A percentile compares a stretch with the other conserved stretches of the same genome.
phyloP scores from a whole-genome alignment of 2,888 invertebrate species.

The Synanthedon andrenaeformis region DNA sequence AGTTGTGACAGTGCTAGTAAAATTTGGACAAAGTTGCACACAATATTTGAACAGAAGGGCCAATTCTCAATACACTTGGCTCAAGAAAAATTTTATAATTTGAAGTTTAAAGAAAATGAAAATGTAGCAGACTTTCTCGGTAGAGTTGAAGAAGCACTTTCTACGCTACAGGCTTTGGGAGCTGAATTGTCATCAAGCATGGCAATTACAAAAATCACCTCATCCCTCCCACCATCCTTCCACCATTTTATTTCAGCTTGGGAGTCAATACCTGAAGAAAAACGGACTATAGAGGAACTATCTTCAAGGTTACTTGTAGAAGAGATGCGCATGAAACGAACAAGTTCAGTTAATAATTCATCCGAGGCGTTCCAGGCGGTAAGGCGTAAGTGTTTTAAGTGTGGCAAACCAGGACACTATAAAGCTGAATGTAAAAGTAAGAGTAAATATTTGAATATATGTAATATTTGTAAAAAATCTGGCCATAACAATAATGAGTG shows the following conservation, averaged over 20 bases:
- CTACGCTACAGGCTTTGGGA: not conserved
- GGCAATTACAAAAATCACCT: not conserved
- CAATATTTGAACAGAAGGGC: no score
- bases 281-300: slow-evolving; percentile 1
- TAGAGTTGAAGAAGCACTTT: not conserved
- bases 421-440: not conserved
- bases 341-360: not conserved
- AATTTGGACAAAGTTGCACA: no score
- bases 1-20: no score
- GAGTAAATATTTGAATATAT: not conserved
- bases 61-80: no score
- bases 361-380: not conserved
- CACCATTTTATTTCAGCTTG: not conserved
- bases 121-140: not conserved
- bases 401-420: not conserved
- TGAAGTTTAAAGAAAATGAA: no score
- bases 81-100: no score
- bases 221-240: not conserved
- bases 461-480: no score
- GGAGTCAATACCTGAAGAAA: not conserved
- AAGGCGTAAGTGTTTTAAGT: not conserved
- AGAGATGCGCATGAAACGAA: not conserved
- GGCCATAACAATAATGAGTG: no score
- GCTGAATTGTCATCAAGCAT: not conserved
- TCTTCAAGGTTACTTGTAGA: slow-evolving; percentile 2